Base-by-base conservation (phyloP, 2,797 vertebrate genomes). In the Ctenochaetus hawaiiensis region DNA sequence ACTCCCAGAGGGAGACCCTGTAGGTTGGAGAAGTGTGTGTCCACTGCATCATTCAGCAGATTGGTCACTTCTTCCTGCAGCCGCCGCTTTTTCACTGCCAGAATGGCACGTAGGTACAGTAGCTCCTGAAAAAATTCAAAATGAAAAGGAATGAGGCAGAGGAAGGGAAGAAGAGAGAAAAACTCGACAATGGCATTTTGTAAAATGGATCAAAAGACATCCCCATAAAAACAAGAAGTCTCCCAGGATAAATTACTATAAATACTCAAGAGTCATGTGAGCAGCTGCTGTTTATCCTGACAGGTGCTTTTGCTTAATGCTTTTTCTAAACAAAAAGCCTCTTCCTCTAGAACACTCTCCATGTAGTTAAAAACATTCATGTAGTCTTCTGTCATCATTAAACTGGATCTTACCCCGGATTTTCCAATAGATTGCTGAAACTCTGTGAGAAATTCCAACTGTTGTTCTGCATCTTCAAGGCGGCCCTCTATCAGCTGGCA, bases 371-470 rank as follows among this genome's bases (percentile, higher is more conserved):
- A 67, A 11, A 65, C 13, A 53, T 41, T 60, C 0, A 23, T 67
- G 8, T 56, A 37, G 11, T 43, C 43, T 18, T 49, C 4, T 16
- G 2, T 39, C 7, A 30, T 23, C 23, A 53, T 54, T 72, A 13
- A 22, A 51, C 64, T 12, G 43, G 4, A 56, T 69, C 70, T 85
- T 94, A 99, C 98, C 92, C 93, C 97, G 52, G 96, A 97, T 94
- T 97, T 98, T 82, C 97, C 98, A 87, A 99, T 96, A 41, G 97
- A 96, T 69, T 98, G 97, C 26, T 99, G 97, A 89, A 98, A 95
- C 94, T 98, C 97, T 74, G 94, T 96, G 60, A 99, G 95, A 85
- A 99, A 99, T 86, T 99, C 98, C 76, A 99, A 67, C 78, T 99
- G 98, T 65, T 99, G 97, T 77, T 98, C 96, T 26, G 97, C 98